Evolutionary conservation across 2,113 vertebrate genomes (phyloP).

Genomic region (Poeciliopsis occidentalis): DNA sequence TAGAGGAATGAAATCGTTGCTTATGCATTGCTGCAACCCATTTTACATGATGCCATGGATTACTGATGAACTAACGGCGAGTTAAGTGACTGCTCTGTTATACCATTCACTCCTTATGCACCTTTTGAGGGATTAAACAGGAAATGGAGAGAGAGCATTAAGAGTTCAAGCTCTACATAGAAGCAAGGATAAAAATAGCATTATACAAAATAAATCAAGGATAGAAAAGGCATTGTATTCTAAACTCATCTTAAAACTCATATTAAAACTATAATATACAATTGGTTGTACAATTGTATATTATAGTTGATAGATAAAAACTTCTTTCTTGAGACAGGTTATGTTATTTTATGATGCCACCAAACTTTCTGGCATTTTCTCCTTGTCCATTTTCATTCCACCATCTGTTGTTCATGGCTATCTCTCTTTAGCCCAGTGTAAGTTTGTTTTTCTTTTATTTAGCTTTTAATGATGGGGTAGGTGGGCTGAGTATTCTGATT

Average conservation of each 20-base stretch:
- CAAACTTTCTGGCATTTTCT: too few relatives aligned
- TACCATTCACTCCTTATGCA: constrained; percentile 10
- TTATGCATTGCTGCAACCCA: constrained; percentile 9
- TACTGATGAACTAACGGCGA: constrained; percentile 16
- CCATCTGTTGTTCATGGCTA: background rate
- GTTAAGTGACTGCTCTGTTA: constrained; percentile 9
- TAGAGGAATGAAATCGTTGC: constrained; percentile 16
- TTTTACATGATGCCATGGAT: constrained; percentile 13
- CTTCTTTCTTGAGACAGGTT: too few relatives aligned
- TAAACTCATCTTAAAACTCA: background rate
- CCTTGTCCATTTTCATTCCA: background rate
- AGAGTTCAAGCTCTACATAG: constrained; percentile 17
- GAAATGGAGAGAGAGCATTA: constrained; percentile 1
- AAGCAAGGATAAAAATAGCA: constrained; percentile 24
- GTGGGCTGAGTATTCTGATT: background rate
- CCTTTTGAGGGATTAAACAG: constrained; percentile 9
- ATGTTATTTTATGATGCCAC: too few relatives aligned
- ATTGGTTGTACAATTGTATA: too few relatives aligned
- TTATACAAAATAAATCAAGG: constrained; percentile 41
- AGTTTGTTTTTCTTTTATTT: background rate
- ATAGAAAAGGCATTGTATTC: constrained; percentile 24
- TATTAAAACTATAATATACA: too few relatives aligned
- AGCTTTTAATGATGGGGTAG: background rate
- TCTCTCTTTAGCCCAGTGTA: background rate
- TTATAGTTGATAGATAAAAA: too few relatives aligned